Evolutionary conservation across 2,797 vertebrate genomes (phyloP).

Genomic region (Acrossocheilus wenchowensis): DNA sequence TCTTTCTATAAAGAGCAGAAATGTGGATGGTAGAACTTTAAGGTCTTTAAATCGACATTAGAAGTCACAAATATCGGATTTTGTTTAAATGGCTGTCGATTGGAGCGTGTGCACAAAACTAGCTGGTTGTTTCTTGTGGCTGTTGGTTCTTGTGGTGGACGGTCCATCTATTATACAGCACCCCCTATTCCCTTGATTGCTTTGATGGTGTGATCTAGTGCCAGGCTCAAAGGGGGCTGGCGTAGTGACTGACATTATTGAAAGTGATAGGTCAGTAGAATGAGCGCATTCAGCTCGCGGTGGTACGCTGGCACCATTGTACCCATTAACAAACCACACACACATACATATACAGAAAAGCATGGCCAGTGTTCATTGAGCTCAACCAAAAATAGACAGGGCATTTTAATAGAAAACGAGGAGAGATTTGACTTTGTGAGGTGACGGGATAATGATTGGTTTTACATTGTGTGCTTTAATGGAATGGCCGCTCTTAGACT

Average conservation of each 20-base stretch:
- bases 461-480: conserved; percentile 12
- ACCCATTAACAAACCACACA: conserved; percentile 17
- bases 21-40: neutral
- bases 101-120: neutral
- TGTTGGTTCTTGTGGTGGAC: neutral
- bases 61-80: no score
- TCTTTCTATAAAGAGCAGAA: conserved; percentile 8
- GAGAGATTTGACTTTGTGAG: conserved; percentile 13
- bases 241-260: conserved; percentile 31
- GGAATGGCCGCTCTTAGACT: neutral
- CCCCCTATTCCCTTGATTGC: conserved; percentile 17
- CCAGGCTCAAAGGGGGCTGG: conserved; percentile 35
- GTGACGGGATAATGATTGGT: conserved; percentile 4
- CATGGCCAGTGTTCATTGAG: neutral
- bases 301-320: conserved; percentile 33
- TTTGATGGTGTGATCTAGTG: conserved; percentile 28
- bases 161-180: neutral
- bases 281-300: conserved; percentile 30
- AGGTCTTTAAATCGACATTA: neutral
- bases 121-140: neutral
- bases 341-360: conserved; percentile 10
- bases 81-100: neutral
- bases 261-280: conserved; percentile 46
- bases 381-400: neutral
- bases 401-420: neutral